Evolutionary conservation across 2,888 invertebrate species (phyloP).

Genomic region (Drepana falcataria): DNA sequence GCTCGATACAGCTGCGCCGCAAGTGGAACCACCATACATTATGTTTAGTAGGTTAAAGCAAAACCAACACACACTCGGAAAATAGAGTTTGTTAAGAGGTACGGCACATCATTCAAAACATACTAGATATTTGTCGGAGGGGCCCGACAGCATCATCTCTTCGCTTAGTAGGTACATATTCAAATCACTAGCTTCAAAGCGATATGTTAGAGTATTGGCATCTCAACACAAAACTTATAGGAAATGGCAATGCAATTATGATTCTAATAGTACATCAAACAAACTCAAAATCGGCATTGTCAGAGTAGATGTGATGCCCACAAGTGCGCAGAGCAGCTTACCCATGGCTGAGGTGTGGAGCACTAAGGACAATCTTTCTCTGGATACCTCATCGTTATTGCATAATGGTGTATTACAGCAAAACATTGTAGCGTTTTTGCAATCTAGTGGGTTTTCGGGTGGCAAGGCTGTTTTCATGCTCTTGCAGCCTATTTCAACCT

Average conservation of each 20-base stretch:
- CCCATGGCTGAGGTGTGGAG: constrained; percentile 48
- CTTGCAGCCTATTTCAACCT: constrained; percentile 79
- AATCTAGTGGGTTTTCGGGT: constrained; percentile 68
- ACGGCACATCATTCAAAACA: constrained; percentile 72
- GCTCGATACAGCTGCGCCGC: constrained; percentile 87
- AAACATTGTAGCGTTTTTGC: constrained; percentile 58
- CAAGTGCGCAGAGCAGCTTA: constrained; percentile 59
- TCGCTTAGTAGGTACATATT: constrained; percentile 67
- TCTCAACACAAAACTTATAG: constrained; percentile 73
- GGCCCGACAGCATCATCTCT: constrained; percentile 36
- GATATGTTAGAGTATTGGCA: constrained; percentile 71
- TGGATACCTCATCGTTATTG: constrained; percentile 61
- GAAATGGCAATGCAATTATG: constrained; percentile 65
- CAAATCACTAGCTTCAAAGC: constrained; percentile 74
- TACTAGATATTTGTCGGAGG: constrained; percentile 39
- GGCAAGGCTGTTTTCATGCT: constrained; percentile 71
- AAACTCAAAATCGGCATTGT: constrained; percentile 66
- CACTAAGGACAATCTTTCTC: constrained; percentile 51
- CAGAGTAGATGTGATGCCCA: constrained; percentile 55
- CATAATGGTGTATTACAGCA: constrained; percentile 70
- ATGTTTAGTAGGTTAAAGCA: constrained; percentile 80
- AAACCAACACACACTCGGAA: constrained; percentile 75
- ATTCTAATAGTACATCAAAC: constrained; percentile 70
- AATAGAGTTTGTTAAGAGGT: constrained; percentile 64
- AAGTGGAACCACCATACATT: constrained; percentile 75